Percentiles rank a stretch among this genome's conserved stretches.
Conservation (phyloP, 2,888 invertebrate genomes). For the Eurois occulta region DNA sequence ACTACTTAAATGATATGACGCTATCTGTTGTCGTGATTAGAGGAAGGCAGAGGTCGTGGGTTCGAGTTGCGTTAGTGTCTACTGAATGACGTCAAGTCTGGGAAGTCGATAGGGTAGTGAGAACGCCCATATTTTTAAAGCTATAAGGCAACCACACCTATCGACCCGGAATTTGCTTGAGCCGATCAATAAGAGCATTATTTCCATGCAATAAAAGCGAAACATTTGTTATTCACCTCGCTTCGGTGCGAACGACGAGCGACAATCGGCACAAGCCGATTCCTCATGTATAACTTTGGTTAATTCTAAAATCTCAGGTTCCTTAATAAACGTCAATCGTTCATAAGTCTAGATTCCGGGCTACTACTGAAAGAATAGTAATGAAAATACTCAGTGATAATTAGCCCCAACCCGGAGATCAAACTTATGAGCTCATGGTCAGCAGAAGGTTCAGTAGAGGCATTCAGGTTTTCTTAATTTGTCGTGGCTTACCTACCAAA, state of each 20-base stretch:
- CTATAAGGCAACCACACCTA: not conserved
- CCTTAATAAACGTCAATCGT: too few relatives aligned
- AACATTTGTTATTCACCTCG: not conserved
- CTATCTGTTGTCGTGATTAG: constrained; percentile 6
- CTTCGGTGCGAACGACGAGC: not conserved
- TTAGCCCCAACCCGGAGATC: too few relatives aligned
- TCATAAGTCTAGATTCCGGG: too few relatives aligned
- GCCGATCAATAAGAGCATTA: not conserved
- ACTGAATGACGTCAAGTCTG: not conserved
- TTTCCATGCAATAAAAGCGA: not conserved
- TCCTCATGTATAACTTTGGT: too few relatives aligned
- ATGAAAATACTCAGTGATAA: too few relatives aligned
- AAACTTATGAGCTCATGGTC: too few relatives aligned
- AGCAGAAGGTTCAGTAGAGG: too few relatives aligned
- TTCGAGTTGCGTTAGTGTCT: constrained; percentile 1
- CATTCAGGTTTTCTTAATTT: too few relatives aligned
- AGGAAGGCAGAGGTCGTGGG: constrained; percentile 27
- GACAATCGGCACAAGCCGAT: not conserved
- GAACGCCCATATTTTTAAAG: not conserved
- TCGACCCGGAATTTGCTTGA: not conserved
- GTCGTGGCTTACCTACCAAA: too few relatives aligned
- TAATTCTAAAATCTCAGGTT: too few relatives aligned
- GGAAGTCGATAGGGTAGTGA: not conserved
- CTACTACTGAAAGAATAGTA: too few relatives aligned
- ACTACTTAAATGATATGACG: constrained; percentile 33